Evolutionary conservation across 92 coral and sea anemone species (phyloP).

Genomic region (Paramuricea clavata): DNA sequence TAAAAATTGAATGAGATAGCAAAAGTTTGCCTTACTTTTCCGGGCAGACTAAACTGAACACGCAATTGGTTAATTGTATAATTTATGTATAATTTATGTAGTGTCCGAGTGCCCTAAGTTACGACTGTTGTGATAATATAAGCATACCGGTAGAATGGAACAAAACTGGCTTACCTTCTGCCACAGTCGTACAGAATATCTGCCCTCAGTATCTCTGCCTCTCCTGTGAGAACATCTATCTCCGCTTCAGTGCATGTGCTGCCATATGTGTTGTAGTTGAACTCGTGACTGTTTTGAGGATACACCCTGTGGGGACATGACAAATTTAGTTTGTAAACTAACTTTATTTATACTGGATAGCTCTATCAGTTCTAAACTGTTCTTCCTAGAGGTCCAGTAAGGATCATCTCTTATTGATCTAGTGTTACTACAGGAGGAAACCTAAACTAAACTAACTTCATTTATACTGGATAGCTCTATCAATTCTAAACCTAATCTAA

Average conservation of each 20-base stretch:
- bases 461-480: too few species aligned
- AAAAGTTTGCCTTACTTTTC: too few species aligned
- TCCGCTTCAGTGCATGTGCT: constrained; percentile 88
- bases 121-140: too few species aligned
- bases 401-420: background rate
- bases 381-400: background rate
- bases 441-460: too few species aligned
- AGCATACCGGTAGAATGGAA: too few species aligned
- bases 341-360: background rate
- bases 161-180: constrained; percentile 80
- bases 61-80: too few species aligned
- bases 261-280: constrained; percentile 76
- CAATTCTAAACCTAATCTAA: too few species aligned
- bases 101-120: too few species aligned
- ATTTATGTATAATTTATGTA: too few species aligned
- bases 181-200: constrained; percentile 96
- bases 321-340: background rate
- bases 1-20: too few species aligned
- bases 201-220: constrained; percentile 78
- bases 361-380: background rate
- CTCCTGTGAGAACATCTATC: constrained; percentile 89
- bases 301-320: constrained; percentile 32
- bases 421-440: too few species aligned
- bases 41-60: too few species aligned
- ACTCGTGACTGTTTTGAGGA: constrained; percentile 22